Evolutionary conservation across 2,113 vertebrate genomes (phyloP).

Genomic region (Oreamnos americanus): DNA sequence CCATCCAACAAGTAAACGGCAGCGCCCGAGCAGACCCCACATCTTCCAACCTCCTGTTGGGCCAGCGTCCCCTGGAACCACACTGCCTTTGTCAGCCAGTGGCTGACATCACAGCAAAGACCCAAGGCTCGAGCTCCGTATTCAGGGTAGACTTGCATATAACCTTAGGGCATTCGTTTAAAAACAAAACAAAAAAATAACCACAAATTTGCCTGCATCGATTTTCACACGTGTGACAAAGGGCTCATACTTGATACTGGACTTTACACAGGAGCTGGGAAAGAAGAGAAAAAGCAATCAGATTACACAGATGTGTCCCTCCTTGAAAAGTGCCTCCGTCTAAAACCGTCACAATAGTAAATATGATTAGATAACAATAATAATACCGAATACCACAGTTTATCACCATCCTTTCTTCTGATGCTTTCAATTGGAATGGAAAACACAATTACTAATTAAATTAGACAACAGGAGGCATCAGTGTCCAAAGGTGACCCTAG

Average conservation of each 20-base stretch:
- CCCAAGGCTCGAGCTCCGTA: not conserved
- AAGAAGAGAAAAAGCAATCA: not conserved
- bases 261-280: not conserved
- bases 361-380: constrained; percentile 53
- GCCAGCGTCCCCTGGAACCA: not conserved
- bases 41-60: not conserved
- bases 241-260: not conserved
- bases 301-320: not conserved
- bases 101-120: not conserved
- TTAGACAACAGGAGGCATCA: constrained; percentile 63
- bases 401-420: constrained; percentile 47
- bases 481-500: constrained; percentile 59
- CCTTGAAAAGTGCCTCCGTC: constrained; percentile 16
- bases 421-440: constrained; percentile 63
- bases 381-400: constrained; percentile 41
- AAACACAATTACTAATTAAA: constrained; percentile 71
- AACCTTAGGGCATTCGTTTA: not conserved
- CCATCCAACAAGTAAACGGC: not conserved
- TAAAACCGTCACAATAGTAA: constrained; percentile 40
- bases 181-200: not conserved
- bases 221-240: not conserved
- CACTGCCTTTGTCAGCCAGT: not conserved
- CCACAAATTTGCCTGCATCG: not conserved
- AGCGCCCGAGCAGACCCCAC: not conserved
- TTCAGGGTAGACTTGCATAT: not conserved